These are phyloP conservation scores for Ceraclea dissimilis DNA, from an alignment of 2,888 invertebrate species.

Conservation along the genomic window DNA sequence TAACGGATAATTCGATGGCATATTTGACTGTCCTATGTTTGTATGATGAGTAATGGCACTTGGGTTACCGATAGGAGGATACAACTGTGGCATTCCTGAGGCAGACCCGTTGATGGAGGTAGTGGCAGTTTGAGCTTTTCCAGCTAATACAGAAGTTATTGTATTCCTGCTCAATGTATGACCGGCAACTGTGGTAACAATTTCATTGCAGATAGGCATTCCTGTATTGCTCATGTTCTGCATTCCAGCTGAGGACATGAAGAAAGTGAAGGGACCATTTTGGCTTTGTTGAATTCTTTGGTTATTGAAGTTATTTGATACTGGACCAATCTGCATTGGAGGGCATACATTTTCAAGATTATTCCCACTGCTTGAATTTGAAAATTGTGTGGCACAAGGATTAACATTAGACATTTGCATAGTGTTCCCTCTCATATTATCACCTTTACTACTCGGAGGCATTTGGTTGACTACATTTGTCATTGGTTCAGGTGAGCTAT, in stretches of 20 bases:
- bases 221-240: background rate
- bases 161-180: constrained; percentile 74
- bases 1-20: constrained; percentile 41
- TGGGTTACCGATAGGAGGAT: constrained; percentile 13
- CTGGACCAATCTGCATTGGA: background rate
- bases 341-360: constrained; percentile 9
- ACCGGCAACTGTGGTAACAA: constrained; percentile 52
- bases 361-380: constrained; percentile 2
- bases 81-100: constrained; percentile 24
- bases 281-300: constrained; percentile 16
- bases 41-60: constrained; percentile 7
- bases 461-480: constrained; percentile 12
- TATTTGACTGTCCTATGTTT: constrained; percentile 31
- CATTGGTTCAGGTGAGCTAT: constrained; percentile 42
- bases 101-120: constrained; percentile 61
- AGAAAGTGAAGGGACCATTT: constrained; percentile 17
- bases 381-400: background rate
- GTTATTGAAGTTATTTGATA: constrained; percentile 9
- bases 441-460: constrained; percentile 11
- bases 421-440: constrained; percentile 9
- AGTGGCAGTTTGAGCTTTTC: constrained; percentile 67
- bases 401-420: background rate
- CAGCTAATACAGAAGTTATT: constrained; percentile 72
- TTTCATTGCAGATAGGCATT: constrained; percentile 31
- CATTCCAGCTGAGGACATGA: constrained; percentile 30